phyloP scores from a whole-genome alignment of 2,888 invertebrate species.

The Microctonus hyperodae region DNA sequence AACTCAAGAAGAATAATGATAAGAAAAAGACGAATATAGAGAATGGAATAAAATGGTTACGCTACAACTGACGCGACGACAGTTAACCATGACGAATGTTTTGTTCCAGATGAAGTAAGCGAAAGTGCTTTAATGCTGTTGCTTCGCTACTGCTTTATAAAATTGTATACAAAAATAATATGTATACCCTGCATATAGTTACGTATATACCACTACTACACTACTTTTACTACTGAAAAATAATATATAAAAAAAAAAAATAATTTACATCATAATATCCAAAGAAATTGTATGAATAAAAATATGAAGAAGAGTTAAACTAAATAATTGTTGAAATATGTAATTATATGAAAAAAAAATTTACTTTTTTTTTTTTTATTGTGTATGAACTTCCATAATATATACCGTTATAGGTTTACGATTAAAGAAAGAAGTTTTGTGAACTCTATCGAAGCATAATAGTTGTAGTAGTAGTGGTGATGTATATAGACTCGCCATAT shows the following conservation, averaged over 20 bases:
- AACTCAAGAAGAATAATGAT: slow-evolving; percentile 13
- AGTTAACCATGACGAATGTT: slow-evolving; percentile 16
- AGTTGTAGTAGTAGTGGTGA: background rate
- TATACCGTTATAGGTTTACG: background rate
- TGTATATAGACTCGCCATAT: background rate
- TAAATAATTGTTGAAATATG: background rate
- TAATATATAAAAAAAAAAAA: background rate
- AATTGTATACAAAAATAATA: background rate
- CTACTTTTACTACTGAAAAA: no score
- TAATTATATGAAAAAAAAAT: background rate
- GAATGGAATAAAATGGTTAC: slow-evolving; percentile 35
- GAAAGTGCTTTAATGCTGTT: slow-evolving; percentile 6
- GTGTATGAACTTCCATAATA: background rate
- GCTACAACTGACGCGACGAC: slow-evolving; percentile 30
- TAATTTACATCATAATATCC: background rate
- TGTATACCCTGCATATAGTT: background rate
- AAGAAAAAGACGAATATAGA: slow-evolving; percentile 2
- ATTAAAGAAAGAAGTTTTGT: background rate
- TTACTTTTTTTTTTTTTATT: background rate
- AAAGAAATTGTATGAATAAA: background rate
- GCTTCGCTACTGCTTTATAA: background rate
- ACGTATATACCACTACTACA: background rate
- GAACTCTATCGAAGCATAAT: background rate
- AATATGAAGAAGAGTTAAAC: background rate
- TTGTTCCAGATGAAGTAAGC: slow-evolving; percentile 12